These are phyloP conservation scores for Sebastes umbrosus DNA, from an alignment of 2,797 vertebrate genomes.

Conservation along the genomic window DNA sequence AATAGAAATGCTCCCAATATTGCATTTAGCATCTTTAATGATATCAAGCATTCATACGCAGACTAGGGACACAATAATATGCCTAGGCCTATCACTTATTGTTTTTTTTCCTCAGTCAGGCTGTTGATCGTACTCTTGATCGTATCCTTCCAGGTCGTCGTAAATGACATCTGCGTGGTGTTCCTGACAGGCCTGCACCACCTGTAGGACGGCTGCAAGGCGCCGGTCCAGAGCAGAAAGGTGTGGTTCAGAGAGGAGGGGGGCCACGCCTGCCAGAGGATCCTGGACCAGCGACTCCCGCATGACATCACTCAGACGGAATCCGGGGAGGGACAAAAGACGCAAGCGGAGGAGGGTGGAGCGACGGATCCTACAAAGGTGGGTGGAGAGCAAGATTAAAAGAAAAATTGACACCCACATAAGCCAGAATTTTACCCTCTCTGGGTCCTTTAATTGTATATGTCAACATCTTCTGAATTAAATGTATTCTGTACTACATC, in stretches of 20 bases:
- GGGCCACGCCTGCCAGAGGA: conserved; percentile 77
- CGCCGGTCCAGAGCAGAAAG: conserved; percentile 90
- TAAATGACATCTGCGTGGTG: conserved; percentile 49
- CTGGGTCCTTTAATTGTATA: not conserved
- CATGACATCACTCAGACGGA: conserved; percentile 89
- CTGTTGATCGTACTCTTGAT: not conserved
- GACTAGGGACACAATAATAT: no score
- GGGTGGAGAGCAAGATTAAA: accelerated
- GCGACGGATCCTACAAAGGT: conserved; percentile 84
- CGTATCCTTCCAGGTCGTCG: conserved; percentile 51
- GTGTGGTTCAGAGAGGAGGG: conserved; percentile 86
- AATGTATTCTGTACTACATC: not conserved
- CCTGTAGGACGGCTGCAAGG: conserved; percentile 83
- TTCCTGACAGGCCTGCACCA: conserved; percentile 79
- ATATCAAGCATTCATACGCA: not conserved
- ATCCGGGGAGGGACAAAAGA: conserved; percentile 86
- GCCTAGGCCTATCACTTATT: not conserved
- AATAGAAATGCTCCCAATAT: no score
- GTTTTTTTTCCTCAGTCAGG: not conserved
- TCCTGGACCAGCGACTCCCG: conserved; percentile 87
- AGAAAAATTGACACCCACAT: not conserved
- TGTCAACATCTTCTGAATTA: not conserved
- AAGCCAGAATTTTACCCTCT: not conserved
- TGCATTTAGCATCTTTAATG: no score
- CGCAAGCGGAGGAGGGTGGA: conserved; percentile 89